Evolutionary conservation across 2,888 invertebrate species (phyloP), one percentile per base, ranked within the genome.

Genomic region (Apodemia duryi): DNA sequence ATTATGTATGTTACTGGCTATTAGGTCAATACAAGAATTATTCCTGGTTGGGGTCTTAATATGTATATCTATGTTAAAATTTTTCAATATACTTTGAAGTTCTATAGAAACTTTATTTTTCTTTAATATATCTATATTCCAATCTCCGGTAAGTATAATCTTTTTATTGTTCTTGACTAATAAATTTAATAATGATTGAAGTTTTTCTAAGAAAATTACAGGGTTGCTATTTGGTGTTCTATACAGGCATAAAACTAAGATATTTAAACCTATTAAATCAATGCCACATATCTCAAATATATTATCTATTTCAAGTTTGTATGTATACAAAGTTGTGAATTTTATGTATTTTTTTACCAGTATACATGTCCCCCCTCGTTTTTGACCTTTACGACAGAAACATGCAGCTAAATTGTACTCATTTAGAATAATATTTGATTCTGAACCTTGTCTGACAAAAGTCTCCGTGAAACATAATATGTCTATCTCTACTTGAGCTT

Each of bases 61-160:
- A 54, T 54, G 54, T 10, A 54, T 54, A 52, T 52, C 52, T 52
- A 51, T 28, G 52, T 52, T 28, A n/a, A 29, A 29, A 28, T 28
- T 54, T 54, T 54, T 29, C 7, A 54, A 11, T 54, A 54, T 11
- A 54, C 54, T 54, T 29, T 54, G 29, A 54, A 54, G 54, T 54
- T 54, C 54, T 54, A 29, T 11, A 29, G 54, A 54, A 11, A 29
- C 1, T 54, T 54, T 29, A 54, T 2, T 49, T 28, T 54, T 54
- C 10, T 54, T 54, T 29, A 29, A 54, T 29, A 54, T 54, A 29
- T 54, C 9, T 52, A 54, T 29, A 54, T 29, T 54, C 29, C 54
- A 54, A 28, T 52, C 52, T 7, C 52, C 28, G 28, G 52, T 4
- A 52, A 52, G 21, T 28, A 52, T 52, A 9, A 52, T 52, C 28